phyloP scores from a whole-genome alignment of 2,113 vertebrate genomes.

The Nyctibius bracteatus region DNA sequence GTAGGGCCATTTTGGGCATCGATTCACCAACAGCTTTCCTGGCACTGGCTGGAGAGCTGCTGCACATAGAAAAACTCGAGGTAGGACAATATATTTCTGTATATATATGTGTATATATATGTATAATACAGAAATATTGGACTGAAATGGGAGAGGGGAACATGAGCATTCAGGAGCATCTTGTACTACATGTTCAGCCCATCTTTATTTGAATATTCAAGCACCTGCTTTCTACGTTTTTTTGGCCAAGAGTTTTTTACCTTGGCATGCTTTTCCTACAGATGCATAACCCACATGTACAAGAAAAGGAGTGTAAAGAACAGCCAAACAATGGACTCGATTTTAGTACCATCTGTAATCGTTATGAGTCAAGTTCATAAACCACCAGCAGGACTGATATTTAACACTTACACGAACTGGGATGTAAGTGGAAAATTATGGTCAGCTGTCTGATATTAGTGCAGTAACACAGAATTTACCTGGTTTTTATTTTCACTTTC shows the following conservation, averaged over 20 bases:
- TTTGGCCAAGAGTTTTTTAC: neutral
- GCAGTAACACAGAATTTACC: neutral
- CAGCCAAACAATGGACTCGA: neutral
- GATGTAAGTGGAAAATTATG: neutral
- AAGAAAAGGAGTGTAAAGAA: neutral
- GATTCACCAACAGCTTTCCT: neutral
- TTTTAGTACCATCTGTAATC: neutral
- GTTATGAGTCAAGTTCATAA: neutral
- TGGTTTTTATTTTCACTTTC: conserved; percentile 18
- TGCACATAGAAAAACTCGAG: neutral
- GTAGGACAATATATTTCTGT: no score
- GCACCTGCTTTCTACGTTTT: neutral
- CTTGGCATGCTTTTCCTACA: neutral
- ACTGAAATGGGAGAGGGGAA: neutral
- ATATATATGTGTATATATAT: no score
- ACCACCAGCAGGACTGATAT: neutral
- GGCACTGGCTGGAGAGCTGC: neutral
- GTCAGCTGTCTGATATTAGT: neutral
- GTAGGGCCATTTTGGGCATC: neutral
- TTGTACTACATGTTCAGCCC: neutral
- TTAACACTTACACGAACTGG: neutral
- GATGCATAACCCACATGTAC: neutral
- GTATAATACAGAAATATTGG: neutral
- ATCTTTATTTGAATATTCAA: neutral
- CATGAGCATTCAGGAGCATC: neutral